Evolutionary conservation across 2,888 invertebrate species (phyloP).

Genomic region (Stenoptilia bipunctidactyla): DNA sequence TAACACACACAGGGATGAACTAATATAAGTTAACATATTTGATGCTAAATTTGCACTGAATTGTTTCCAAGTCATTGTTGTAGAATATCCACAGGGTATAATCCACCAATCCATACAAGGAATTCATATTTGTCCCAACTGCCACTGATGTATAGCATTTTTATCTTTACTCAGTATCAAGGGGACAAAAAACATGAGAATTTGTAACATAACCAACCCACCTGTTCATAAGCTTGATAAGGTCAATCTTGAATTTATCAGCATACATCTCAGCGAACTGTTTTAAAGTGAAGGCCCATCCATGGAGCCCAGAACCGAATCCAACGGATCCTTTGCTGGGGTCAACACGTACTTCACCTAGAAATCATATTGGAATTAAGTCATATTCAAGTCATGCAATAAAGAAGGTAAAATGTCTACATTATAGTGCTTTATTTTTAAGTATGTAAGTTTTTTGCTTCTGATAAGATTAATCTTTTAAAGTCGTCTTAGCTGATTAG

Average conservation of each 20-base stretch:
- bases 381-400: too few relatives aligned
- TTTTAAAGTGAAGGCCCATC: conserved; percentile 99
- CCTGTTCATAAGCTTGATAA: conserved; percentile 95
- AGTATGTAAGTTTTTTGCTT: too few relatives aligned
- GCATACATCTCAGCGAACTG: conserved; percentile 99
- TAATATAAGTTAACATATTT: not conserved
- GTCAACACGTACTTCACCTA: conserved; percentile 94
- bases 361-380: too few relatives aligned
- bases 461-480: too few relatives aligned
- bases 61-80: conserved; percentile 39
- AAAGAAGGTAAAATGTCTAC: too few relatives aligned
- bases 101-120: conserved; percentile 31
- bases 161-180: conserved; percentile 55
- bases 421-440: too few relatives aligned
- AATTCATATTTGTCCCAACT: conserved; percentile 52
- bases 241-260: conserved; percentile 98
- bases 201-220: conserved; percentile 15
- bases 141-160: conserved; percentile 53
- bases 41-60: not conserved
- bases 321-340: conserved; percentile 99
- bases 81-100: conserved; percentile 27
- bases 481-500: too few relatives aligned
- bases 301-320: conserved; percentile 99
- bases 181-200: conserved; percentile 27
- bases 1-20: not conserved